Percentiles rank a stretch among this genome's conserved stretches.
phyloP scores from a whole-genome alignment of 2,113 vertebrate species.

The Pachyramphus minor region DNA sequence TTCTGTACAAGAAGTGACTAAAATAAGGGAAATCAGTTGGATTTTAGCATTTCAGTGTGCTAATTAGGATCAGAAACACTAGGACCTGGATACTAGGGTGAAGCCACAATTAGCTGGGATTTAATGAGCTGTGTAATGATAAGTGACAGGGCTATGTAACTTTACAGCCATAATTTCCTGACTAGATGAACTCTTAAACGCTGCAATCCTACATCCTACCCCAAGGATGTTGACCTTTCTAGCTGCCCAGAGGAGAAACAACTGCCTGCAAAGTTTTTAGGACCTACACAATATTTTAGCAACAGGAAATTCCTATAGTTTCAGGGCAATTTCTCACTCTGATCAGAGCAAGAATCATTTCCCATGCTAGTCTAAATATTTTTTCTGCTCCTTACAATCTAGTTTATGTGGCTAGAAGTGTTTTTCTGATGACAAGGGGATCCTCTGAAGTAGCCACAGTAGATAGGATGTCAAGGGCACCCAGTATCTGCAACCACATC shows the following conservation, averaged over 20 bases:
- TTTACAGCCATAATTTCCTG: constrained; percentile 76
- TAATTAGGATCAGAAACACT: constrained; percentile 59
- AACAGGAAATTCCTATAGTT: not conserved
- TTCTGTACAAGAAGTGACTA: constrained; percentile 12
- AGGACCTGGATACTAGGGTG: constrained; percentile 48
- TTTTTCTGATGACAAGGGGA: constrained; percentile 1
- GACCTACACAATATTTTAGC: not conserved
- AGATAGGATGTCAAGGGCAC: not conserved
- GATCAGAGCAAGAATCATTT: not conserved
- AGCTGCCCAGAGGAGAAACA: constrained; percentile 5
- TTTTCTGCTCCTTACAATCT: not conserved
- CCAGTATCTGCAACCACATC: not conserved
- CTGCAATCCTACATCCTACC: not conserved
- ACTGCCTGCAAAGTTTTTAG: not conserved
- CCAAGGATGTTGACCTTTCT: constrained; percentile 50
- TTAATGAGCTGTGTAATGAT: constrained; percentile 80
- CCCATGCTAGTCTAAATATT: constrained; percentile 10
- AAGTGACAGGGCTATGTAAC: constrained; percentile 72
- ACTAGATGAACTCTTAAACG: constrained; percentile 69
- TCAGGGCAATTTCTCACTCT: not conserved
- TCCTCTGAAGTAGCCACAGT: not conserved
- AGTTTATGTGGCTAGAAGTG: not conserved
- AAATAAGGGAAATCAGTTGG: not conserved
- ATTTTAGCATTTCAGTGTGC: constrained; percentile 45
- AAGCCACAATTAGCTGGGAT: constrained; percentile 74